phyloP scores from a whole-genome alignment of 2,797 vertebrate species.

The Parauchenoglanis punctatus region DNA sequence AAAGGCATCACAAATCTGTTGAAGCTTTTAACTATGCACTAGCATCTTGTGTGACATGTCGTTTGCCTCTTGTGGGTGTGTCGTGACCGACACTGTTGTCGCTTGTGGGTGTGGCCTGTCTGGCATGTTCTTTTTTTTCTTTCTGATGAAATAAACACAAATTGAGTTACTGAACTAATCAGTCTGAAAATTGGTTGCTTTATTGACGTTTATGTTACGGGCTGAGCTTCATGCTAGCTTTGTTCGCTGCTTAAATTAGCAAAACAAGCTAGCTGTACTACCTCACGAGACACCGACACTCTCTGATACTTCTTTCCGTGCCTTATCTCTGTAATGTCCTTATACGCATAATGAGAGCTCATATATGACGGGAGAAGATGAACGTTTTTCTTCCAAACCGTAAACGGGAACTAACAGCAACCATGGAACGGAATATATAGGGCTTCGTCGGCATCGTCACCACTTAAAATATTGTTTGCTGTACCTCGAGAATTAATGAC shows the following conservation, averaged over 20 bases:
- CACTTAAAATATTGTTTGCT: background rate
- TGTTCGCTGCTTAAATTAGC: background rate
- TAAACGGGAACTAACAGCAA: too few species aligned
- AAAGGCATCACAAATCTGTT: background rate
- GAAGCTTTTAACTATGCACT: background rate
- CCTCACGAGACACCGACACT: background rate
- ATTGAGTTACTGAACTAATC: background rate
- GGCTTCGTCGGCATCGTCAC: background rate
- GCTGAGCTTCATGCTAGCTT: background rate
- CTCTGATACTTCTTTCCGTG: background rate
- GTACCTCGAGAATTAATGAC: background rate
- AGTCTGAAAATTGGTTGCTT: background rate
- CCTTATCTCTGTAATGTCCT: background rate
- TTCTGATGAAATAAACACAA: background rate
- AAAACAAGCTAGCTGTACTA: too few species aligned
- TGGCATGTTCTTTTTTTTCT: background rate
- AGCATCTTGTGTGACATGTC: background rate
- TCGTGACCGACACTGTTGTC: background rate
- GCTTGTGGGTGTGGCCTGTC: background rate
- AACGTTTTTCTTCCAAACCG: background rate
- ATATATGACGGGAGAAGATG: background rate
- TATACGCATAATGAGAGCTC: background rate
- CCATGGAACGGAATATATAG: too few species aligned
- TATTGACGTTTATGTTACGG: too few species aligned
- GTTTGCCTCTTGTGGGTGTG: background rate